phyloP scores from a whole-genome alignment of 2,888 invertebrate species.

The Plagiodera versicolora region DNA sequence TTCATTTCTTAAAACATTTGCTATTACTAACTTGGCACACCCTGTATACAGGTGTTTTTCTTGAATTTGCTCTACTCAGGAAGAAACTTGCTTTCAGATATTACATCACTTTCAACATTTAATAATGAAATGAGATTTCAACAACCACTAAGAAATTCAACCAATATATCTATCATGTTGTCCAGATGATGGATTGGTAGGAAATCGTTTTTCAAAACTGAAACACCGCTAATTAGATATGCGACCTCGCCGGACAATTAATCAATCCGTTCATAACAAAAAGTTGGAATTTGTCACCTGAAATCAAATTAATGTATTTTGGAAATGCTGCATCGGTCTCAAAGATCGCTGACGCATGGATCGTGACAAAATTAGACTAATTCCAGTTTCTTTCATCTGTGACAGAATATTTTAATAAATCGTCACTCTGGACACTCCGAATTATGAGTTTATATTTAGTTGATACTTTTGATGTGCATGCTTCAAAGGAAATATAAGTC shows the following conservation, averaged over 20 bases:
- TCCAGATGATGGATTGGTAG: not conserved
- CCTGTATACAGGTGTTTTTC: too few species aligned
- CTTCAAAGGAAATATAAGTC: conserved; percentile 10
- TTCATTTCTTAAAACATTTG: too few species aligned
- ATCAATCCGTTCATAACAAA: not conserved
- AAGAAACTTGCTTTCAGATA: too few species aligned
- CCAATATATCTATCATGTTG: not conserved
- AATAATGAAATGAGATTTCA: too few species aligned
- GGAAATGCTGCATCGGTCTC: not conserved
- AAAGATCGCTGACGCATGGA: not conserved
- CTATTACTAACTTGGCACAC: too few species aligned
- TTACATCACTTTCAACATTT: too few species aligned
- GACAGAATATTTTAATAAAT: conserved; percentile 12
- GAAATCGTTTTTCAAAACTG: not conserved
- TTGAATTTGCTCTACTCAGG: too few species aligned
- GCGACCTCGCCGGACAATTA: not conserved
- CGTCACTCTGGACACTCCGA: not conserved
- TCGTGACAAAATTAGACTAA: conserved; percentile 12
- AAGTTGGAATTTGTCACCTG: not conserved
- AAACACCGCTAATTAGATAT: not conserved
- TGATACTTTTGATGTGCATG: not conserved
- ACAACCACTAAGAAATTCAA: too few species aligned
- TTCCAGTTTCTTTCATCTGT: conserved; percentile 13
- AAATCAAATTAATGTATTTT: not conserved
- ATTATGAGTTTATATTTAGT: conserved; percentile 15